phyloP scores from a whole-genome alignment of 2,888 invertebrate species.

The Drosophila mimetica region DNA sequence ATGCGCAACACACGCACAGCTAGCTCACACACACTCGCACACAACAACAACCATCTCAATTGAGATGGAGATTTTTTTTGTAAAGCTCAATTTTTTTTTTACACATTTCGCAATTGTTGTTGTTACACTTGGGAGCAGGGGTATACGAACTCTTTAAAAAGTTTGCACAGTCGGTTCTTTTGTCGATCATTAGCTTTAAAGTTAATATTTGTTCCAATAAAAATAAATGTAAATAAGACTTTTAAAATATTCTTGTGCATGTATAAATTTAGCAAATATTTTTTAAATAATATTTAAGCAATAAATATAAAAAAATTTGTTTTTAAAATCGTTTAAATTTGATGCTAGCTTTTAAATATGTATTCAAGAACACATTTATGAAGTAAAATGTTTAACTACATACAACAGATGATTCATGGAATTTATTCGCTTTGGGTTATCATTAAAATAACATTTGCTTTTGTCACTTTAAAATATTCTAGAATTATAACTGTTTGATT shows the following conservation, averaged over 20 bases:
- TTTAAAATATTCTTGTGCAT: not conserved
- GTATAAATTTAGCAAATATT: too few relatives aligned
- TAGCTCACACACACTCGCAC: constrained; percentile 34
- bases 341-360: too few relatives aligned
- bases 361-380: too few relatives aligned
- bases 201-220: not conserved
- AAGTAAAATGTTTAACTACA: too few relatives aligned
- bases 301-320: too few relatives aligned
- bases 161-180: not conserved
- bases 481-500: too few relatives aligned
- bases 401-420: too few relatives aligned
- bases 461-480: too few relatives aligned
- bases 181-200: not conserved
- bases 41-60: constrained; percentile 41
- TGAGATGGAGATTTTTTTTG: constrained; percentile 31
- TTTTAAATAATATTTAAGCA: too few relatives aligned
- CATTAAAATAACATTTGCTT: too few relatives aligned
- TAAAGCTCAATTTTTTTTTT: constrained; percentile 34
- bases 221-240: not conserved
- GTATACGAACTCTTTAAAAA: constrained; percentile 1
- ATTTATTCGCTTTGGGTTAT: too few relatives aligned
- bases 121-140: constrained; percentile 16
- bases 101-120: constrained; percentile 54
- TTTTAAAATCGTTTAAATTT: too few relatives aligned
- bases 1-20: constrained; percentile 54